A percentile compares a stretch with the other conserved stretches of the same genome.
These are phyloP conservation scores for Danio albolineatus DNA, from an alignment of 2,797 vertebrate genomes.

Conservation along the genomic window DNA sequence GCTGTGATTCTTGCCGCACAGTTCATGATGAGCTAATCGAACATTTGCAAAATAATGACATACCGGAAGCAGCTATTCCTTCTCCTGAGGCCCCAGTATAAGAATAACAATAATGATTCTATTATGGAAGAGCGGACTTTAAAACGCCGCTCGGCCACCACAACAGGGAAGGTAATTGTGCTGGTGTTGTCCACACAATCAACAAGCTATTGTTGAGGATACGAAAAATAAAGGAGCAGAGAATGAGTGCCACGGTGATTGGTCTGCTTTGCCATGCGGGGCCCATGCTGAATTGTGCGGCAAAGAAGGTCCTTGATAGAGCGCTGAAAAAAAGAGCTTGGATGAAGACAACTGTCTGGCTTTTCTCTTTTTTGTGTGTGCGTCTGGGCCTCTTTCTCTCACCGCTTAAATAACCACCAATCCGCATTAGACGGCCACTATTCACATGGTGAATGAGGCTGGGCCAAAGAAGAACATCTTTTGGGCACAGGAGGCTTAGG, in stretches of 20 bases:
- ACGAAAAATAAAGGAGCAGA: constrained; percentile 92
- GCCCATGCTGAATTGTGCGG: constrained; percentile 88
- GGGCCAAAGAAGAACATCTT: constrained; percentile 71
- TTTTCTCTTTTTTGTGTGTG: constrained; percentile 68
- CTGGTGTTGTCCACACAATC: constrained; percentile 98
- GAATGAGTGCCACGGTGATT: constrained; percentile 95
- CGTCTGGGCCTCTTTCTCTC: constrained; percentile 57
- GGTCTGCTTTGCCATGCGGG: constrained; percentile 89
- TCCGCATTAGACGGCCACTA: constrained; percentile 70
- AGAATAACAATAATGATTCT: constrained; percentile 99
- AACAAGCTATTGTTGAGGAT: constrained; percentile 98
- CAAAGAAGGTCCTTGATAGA: constrained; percentile 92
- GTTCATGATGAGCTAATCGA: constrained; percentile 98
- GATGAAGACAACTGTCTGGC: constrained; percentile 91
- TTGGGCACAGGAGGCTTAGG: constrained; percentile 55
- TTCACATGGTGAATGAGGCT: constrained; percentile 75
- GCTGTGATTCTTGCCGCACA: constrained; percentile 92
- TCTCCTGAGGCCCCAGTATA: constrained; percentile 88
- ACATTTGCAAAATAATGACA: constrained; percentile 97
- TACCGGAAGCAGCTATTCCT: constrained; percentile 90
- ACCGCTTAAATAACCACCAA: constrained; percentile 72
- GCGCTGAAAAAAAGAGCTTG: constrained; percentile 85
- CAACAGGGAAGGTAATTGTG: constrained; percentile 97
- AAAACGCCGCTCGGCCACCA: constrained; percentile 92
- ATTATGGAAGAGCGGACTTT: constrained; percentile 96